Evolutionary conservation across 2,113 vertebrate species (phyloP), one percentile per base, ranked within the genome.

Genomic region (Zosterops pallidus): DNA sequence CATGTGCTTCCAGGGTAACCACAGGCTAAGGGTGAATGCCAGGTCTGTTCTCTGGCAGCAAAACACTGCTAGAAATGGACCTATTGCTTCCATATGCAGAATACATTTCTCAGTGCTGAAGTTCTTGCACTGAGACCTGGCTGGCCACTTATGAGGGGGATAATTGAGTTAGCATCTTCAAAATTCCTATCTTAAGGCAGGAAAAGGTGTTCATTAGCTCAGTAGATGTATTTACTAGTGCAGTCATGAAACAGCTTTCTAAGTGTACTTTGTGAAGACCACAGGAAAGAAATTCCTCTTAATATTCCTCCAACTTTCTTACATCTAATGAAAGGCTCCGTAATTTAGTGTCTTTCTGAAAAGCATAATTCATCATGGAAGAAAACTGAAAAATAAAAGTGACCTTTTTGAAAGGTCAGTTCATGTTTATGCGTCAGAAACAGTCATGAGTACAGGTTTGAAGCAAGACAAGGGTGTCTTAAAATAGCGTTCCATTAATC

Each of bases 331-430:
- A 94, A 93, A 90, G 76, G 77, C 46, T 82, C 50, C 0, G 1
- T 92, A 93, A 92, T 92, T 91, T 89, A 96, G 57, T 77, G 50
- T 55, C 68, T 92, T 94, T 95, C 90, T 97, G 81, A 94, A 83
- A 93, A 94, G 62, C 83, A 56, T 92, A 92, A 92, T 93, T 95
- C 93, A 83, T 86, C 91, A 91, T 65, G 84, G 91, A 92, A 87
- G 83, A 92, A 97, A 95, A 81, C 60, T 63, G 81, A 71, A 95
- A 92, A 92, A 90, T 79, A 93, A 84, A 94, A 86, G 65, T 85
- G 82, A 93, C 93, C 94, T 96, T 96, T 96, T 71, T 71, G 81
- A 96, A 95, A 97, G 96, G 96, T 95, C 92, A 90, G 62, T 65
- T 90, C 82, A 53, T 91, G 86, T 94, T 96, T 97, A 75, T 92